phyloP scores from a whole-genome alignment of 2,888 invertebrate species.

The Drosophila imparisetae region DNA sequence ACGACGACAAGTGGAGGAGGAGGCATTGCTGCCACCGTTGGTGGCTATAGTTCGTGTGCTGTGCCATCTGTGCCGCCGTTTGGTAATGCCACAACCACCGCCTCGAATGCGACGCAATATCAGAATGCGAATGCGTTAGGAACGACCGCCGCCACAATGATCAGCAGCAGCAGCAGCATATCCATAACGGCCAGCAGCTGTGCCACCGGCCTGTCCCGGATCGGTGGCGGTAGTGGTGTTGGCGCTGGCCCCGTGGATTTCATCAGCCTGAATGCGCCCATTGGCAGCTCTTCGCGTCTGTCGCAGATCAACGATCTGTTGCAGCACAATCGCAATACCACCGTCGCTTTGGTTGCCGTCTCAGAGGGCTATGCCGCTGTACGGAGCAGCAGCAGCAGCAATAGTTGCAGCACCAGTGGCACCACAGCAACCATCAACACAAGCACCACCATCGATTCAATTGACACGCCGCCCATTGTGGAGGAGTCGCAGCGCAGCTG shows the following conservation, averaged over 20 bases:
- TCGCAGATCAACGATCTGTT: constrained; percentile 84
- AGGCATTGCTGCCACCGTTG: constrained; percentile 39
- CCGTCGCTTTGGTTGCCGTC: constrained; percentile 80
- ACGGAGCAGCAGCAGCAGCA: constrained; percentile 29
- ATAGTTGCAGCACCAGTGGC: constrained; percentile 19
- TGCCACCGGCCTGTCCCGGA: constrained; percentile 29
- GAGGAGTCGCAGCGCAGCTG: constrained; percentile 68
- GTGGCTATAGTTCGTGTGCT: constrained; percentile 77
- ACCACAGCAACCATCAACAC: constrained; percentile 25
- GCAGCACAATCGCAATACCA: constrained; percentile 83
- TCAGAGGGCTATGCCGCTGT: constrained; percentile 57
- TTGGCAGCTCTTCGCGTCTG: constrained; percentile 81
- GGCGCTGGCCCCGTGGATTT: constrained; percentile 54
- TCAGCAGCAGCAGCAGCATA: constrained; percentile 24
- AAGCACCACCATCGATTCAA: constrained; percentile 56
- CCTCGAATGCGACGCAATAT: constrained; percentile 70
- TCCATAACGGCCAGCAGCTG: constrained; percentile 37
- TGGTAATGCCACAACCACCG: constrained; percentile 81
- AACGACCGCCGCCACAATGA: constrained; percentile 72
- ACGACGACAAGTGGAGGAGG: constrained; percentile 40
- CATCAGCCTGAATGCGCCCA: constrained; percentile 79
- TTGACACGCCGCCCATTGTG: constrained; percentile 73
- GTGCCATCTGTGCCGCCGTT: constrained; percentile 80
- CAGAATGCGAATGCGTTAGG: constrained; percentile 61
- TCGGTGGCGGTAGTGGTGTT: background rate